Percentiles rank a stretch among this genome's conserved stretches.
phyloP scores from a whole-genome alignment of 2,888 invertebrate species.

The Cephonodes hylas region DNA sequence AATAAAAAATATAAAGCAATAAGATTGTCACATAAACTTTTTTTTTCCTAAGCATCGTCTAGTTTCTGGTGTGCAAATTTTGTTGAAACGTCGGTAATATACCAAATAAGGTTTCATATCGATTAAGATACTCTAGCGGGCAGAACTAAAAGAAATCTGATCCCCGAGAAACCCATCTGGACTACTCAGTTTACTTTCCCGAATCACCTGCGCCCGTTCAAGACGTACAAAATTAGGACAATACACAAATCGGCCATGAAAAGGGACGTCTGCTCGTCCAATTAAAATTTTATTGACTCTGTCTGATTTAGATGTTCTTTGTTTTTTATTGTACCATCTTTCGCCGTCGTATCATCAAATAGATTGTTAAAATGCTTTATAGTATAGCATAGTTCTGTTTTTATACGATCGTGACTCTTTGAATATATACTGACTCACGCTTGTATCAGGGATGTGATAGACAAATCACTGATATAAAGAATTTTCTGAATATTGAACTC shows the following conservation, averaged over 20 bases:
- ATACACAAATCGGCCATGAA: conserved; percentile 44
- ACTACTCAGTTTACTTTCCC: conserved; percentile 21
- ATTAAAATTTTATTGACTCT: conserved; percentile 45
- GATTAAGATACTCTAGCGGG: not conserved
- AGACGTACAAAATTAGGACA: conserved; percentile 32
- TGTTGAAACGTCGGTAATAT: too few species aligned
- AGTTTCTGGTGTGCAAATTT: too few species aligned
- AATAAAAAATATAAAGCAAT: too few species aligned
- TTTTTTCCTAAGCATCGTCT: too few species aligned
- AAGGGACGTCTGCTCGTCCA: conserved; percentile 40
- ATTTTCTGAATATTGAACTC: too few species aligned
- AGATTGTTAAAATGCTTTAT: conserved; percentile 47
- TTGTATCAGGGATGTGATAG: too few species aligned
- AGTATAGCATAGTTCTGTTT: conserved; percentile 28
- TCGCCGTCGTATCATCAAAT: conserved; percentile 40
- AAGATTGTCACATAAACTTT: too few species aligned
- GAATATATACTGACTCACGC: too few species aligned
- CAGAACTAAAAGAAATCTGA: not conserved
- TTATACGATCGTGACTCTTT: too few species aligned
- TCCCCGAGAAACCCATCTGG: not conserved
- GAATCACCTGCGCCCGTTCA: conserved; percentile 23
- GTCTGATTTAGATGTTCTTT: conserved; percentile 41
- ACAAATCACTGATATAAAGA: too few species aligned
- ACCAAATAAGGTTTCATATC: too few species aligned
- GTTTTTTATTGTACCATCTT: conserved; percentile 28